phyloP scores from a whole-genome alignment of 2,888 invertebrate genomes.

The Drosophila anomelani region DNA sequence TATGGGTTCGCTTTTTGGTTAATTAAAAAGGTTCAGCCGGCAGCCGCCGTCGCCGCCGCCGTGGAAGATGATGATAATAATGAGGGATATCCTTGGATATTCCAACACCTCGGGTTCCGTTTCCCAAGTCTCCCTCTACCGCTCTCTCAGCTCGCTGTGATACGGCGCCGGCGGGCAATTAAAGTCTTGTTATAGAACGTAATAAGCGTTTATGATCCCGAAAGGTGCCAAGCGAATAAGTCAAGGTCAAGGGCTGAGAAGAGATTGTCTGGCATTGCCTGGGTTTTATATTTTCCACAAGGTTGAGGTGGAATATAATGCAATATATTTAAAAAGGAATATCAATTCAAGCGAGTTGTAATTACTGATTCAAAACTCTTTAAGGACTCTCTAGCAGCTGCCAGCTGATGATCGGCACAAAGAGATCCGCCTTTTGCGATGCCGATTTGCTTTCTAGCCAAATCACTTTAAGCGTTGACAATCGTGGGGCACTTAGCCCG shows the following conservation, averaged over 20 bases:
- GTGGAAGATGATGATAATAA: slow-evolving; percentile 34
- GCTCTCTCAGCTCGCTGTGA: slow-evolving; percentile 36
- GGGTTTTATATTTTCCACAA: neutral
- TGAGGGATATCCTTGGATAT: slow-evolving; percentile 59
- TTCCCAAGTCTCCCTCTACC: neutral
- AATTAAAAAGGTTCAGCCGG: slow-evolving; percentile 70
- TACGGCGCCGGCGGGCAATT: slow-evolving; percentile 73
- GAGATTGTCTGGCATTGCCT: neutral
- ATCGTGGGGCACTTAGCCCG: slow-evolving; percentile 50
- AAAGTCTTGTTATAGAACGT: slow-evolving; percentile 57
- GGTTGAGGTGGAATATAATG: neutral
- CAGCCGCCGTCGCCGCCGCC: slow-evolving; percentile 24
- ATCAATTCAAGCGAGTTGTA: neutral
- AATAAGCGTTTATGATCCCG: slow-evolving; percentile 39
- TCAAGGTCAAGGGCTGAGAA: neutral
- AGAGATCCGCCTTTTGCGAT: slow-evolving; percentile 58
- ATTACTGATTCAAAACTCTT: slow-evolving; percentile 1
- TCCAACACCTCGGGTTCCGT: slow-evolving; percentile 57
- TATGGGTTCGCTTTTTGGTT: slow-evolving; percentile 73
- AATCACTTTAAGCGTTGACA: slow-evolving; percentile 71
- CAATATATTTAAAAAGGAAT: neutral
- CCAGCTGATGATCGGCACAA: slow-evolving; percentile 41
- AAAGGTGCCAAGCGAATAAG: slow-evolving; percentile 4
- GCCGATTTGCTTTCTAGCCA: slow-evolving; percentile 47
- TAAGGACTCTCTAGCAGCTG: slow-evolving; percentile 5